Percentiles rank a stretch among this genome's conserved stretches.
phyloP scores from a whole-genome alignment of 2,113 vertebrate species.

The Sclerurus mexicanus region DNA sequence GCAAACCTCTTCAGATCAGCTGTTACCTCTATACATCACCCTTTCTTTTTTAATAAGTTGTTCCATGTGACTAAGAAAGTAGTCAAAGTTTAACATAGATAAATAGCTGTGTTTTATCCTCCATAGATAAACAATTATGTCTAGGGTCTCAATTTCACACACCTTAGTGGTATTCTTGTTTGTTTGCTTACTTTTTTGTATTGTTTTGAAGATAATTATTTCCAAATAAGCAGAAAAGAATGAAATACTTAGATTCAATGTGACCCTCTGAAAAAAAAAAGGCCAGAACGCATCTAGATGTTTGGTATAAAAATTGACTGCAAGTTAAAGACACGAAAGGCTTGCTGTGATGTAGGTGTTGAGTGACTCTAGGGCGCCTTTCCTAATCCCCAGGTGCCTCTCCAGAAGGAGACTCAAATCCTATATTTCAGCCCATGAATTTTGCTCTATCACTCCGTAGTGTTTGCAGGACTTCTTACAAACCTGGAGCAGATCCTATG shows the following conservation, averaged over 20 bases:
- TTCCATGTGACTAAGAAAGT: conserved; percentile 34
- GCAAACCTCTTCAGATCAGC: not conserved
- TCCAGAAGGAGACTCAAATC: not conserved
- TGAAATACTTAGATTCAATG: not conserved
- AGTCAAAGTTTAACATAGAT: conserved; percentile 48
- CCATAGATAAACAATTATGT: not conserved
- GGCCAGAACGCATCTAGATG: not conserved
- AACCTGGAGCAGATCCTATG: not conserved
- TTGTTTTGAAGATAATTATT: not conserved
- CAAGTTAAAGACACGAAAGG: not conserved
- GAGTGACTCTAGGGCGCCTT: not conserved
- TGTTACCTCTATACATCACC: conserved; percentile 1
- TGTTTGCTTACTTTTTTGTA: not conserved
- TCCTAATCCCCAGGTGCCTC: not conserved
- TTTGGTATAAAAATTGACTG: not conserved
- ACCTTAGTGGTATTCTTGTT: not conserved
- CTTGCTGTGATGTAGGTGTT: not conserved
- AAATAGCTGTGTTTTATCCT: conserved; percentile 15
- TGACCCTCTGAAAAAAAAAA: not conserved
- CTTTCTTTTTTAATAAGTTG: conserved; percentile 13
- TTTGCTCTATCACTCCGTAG: rapidly evolving
- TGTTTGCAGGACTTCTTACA: not conserved
- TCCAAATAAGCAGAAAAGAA: conserved; percentile 11
- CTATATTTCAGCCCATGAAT: not conserved
- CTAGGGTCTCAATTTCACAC: conserved; percentile 29